Evolutionary conservation across 1,140 invertebrate species (phyloP), one percentile per base, ranked within the genome.

Genomic region (Drosophila bifasciata): DNA sequence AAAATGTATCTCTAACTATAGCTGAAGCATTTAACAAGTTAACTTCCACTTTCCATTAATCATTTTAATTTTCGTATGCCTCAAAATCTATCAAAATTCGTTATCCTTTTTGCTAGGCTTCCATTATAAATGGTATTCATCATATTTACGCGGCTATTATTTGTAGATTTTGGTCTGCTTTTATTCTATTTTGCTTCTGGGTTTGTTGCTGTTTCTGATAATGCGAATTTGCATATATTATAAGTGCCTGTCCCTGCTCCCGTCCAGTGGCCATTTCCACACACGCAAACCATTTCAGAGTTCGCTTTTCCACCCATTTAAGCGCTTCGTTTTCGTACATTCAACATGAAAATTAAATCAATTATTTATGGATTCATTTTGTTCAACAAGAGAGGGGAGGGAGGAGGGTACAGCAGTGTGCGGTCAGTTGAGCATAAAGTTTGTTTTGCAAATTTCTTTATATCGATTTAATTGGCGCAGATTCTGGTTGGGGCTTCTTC

Each of bases 281-380:
- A 41, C 21, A 53, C 32, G 11, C 32, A 36, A 3, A 13, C 32
- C 32, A 36, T 21, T 23, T 21, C 19, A 28, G 21, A 16, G 19
- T 16, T n/a, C n/a, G 41, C 21, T 63, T 7, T 48, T 15, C 32
- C 61, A 40, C 25, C 60, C 62, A n/a, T 46, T 67, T 68, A 49
- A 70, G 66, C 44, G 67, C 45, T 70, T 58, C 40, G 32, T 57
- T 70, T 78, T n/a, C n/a, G 68, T 61, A 66, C 56, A n/a, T n/a
- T 51, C 56, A 79, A 75, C 60, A 71, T 74, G 64, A 63, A 84
- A 75, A 79, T 83, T 70, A 79, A 84, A 83, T 84, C 70, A 84
- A 84, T 83, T 83, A 84, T 83, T 79, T 75, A 84, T 79, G 79
- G 79, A 76, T 84, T 76, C 71, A 79, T 84, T 84, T 79, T 69